Percentiles rank a stretch among this genome's conserved stretches.
These are phyloP conservation scores for Corythoichthys intestinalis DNA, from an alignment of 2,113 vertebrate genomes.

Conservation along the genomic window DNA sequence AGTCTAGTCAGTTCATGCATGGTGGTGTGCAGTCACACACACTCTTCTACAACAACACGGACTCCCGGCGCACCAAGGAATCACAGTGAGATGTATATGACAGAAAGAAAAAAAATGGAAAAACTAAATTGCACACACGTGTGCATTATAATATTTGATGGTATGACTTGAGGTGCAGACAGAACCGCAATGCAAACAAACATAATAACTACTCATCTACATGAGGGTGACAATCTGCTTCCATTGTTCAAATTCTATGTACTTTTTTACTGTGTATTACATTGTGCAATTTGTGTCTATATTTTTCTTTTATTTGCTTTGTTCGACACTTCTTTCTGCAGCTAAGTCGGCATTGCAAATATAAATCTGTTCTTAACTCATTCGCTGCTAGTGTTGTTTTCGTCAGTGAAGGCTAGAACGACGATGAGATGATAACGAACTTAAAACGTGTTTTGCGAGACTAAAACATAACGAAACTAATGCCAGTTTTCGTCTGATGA, in stretches of 20 bases:
- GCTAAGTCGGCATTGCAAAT: too few relatives aligned
- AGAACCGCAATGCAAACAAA: not conserved
- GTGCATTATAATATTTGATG: not conserved
- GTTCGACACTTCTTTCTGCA: too few relatives aligned
- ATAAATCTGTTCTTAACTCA: too few relatives aligned
- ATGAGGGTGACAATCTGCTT: not conserved
- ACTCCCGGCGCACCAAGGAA: conserved; percentile 22
- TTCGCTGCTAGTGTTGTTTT: too few relatives aligned
- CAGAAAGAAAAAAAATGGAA: not conserved
- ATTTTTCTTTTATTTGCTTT: too few relatives aligned
- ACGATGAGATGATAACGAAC: too few relatives aligned
- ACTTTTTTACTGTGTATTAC: too few relatives aligned
- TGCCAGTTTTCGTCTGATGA: too few relatives aligned
- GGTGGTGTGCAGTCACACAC: conserved; percentile 14
- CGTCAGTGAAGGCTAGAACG: too few relatives aligned
- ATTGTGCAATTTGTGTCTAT: too few relatives aligned
- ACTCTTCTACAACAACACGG: conserved; percentile 40
- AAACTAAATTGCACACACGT: conserved; percentile 10
- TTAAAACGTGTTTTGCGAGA: too few relatives aligned
- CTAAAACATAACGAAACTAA: too few relatives aligned
- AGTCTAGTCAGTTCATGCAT: conserved; percentile 37
- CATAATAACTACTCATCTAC: not conserved
- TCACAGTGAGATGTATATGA: conserved; percentile 14
- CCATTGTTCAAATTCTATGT: conserved; percentile 6
- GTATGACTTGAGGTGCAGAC: not conserved